A percentile compares a stretch with the other conserved stretches of the same genome.
Evolutionary conservation across 1,140 invertebrate genomes (phyloP).

Genomic region (Heliconius hewitsoni): DNA sequence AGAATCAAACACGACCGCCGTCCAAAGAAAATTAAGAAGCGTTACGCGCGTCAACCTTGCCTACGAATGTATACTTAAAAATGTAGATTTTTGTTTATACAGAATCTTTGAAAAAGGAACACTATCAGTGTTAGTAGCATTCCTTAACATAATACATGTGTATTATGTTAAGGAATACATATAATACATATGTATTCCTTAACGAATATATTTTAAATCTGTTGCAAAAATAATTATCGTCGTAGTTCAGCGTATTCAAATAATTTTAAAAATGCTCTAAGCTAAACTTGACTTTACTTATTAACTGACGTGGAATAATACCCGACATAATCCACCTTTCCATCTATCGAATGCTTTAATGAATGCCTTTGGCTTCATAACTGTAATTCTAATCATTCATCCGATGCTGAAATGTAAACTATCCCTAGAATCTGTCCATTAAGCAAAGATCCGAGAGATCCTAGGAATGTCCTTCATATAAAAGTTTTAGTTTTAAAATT

Average conservation of each 20-base stretch:
- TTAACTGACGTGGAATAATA: slow-evolving; percentile 3
- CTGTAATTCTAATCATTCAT: neutral
- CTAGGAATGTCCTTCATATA: too few relatives aligned
- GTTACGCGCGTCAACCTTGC: too few relatives aligned
- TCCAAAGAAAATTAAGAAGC: too few relatives aligned
- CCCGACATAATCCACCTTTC: neutral
- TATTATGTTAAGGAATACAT: neutral
- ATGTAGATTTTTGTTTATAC: too few relatives aligned
- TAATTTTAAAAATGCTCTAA: neutral
- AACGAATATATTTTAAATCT: neutral
- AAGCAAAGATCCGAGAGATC: too few relatives aligned
- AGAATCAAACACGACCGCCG: too few relatives aligned
- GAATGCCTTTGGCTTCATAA: neutral
- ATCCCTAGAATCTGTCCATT: neutral
- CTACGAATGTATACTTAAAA: too few relatives aligned
- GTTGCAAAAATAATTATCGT: too few relatives aligned
- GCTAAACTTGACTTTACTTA: neutral
- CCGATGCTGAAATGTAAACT: neutral
- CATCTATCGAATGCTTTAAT: neutral
- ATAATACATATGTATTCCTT: neutral
- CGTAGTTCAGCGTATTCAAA: neutral
- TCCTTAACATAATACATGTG: neutral
- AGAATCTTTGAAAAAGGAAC: too few relatives aligned
- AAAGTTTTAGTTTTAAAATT: too few relatives aligned
- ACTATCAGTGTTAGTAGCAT: too few relatives aligned